These are phyloP conservation scores for Trididemnum miniatum DNA, from an alignment of 23 tunicate species.

Conservation along the genomic window DNA sequence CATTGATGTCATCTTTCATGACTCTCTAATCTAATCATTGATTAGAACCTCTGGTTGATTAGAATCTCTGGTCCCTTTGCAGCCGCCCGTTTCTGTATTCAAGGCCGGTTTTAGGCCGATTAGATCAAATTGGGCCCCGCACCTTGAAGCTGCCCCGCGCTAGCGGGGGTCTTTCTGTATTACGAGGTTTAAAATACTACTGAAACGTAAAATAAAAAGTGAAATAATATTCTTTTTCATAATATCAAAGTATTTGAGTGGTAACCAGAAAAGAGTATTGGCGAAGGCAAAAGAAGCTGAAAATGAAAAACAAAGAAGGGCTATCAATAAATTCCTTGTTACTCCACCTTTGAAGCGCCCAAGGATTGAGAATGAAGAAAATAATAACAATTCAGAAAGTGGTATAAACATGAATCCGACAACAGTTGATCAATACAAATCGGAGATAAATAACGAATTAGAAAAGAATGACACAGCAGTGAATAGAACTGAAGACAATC, in stretches of 20 bases:
- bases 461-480: no score
- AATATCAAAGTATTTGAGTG: slow-evolving; percentile 25
- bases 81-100: no score
- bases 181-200: slow-evolving; percentile 32
- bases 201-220: slow-evolving; percentile 18
- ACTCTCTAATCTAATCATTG: no score
- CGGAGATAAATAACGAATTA: no score
- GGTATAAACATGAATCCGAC: no score
- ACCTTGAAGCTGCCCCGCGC: slow-evolving; percentile 32
- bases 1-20: no score
- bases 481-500: no score
- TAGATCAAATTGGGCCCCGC: slow-evolving; percentile 26
- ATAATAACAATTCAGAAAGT: no score
- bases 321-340: slow-evolving; percentile 19
- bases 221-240: slow-evolving; percentile 29
- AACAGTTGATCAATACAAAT: no score
- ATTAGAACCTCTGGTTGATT: no score
- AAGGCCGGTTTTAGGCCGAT: slow-evolving; percentile 22
- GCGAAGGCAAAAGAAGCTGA: slow-evolving; percentile 26
- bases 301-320: slow-evolving; percentile 19
- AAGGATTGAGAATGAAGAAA: slow-evolving; percentile 23
- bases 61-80: no score
- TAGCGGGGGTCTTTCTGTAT: slow-evolving; percentile 33
- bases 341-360: slow-evolving; percentile 11
- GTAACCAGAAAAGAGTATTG: slow-evolving; percentile 24